phyloP scores from a whole-genome alignment of 2,888 invertebrate species.

The Ferdinandea cuprea region DNA sequence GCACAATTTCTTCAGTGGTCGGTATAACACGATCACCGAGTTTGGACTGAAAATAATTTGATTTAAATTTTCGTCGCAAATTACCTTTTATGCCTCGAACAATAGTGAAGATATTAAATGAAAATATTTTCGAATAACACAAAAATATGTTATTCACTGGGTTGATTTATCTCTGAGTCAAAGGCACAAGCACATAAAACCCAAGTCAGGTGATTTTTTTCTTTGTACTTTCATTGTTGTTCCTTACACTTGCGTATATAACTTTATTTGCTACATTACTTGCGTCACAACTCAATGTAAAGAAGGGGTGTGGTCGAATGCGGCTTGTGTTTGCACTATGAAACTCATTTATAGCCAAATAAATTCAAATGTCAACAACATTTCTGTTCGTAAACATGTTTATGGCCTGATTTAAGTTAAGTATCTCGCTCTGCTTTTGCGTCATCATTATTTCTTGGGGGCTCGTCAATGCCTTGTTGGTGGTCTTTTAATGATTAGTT shows the following conservation, averaged over 20 bases:
- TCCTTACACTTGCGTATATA: neutral
- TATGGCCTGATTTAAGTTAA: slow-evolving; percentile 38
- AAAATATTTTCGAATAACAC: neutral
- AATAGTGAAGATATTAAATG: neutral
- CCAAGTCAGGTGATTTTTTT: slow-evolving; percentile 29
- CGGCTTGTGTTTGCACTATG: neutral
- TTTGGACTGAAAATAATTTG: no score
- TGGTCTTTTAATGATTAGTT: slow-evolving; percentile 25
- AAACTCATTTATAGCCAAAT: slow-evolving; percentile 1
- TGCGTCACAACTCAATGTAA: slow-evolving; percentile 5
- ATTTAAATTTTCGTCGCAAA: no score
- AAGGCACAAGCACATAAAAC: slow-evolving; percentile 1
- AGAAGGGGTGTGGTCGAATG: slow-evolving; percentile 20
- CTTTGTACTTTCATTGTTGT: neutral
- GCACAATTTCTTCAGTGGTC: no score
- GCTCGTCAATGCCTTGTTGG: slow-evolving; percentile 28
- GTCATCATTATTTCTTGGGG: slow-evolving; percentile 31
- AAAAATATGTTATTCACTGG: neutral
- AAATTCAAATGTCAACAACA: neutral
- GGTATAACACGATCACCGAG: no score
- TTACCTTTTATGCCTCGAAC: no score
- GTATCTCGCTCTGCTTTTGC: slow-evolving; percentile 7
- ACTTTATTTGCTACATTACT: slow-evolving; percentile 2
- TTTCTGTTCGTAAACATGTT: slow-evolving; percentile 44
- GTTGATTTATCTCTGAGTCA: neutral